A percentile compares a stretch with the other conserved stretches of the same genome.
These are phyloP conservation scores for Chitala chitala DNA, from an alignment of 2,113 vertebrate genomes.

Conservation along the genomic window DNA sequence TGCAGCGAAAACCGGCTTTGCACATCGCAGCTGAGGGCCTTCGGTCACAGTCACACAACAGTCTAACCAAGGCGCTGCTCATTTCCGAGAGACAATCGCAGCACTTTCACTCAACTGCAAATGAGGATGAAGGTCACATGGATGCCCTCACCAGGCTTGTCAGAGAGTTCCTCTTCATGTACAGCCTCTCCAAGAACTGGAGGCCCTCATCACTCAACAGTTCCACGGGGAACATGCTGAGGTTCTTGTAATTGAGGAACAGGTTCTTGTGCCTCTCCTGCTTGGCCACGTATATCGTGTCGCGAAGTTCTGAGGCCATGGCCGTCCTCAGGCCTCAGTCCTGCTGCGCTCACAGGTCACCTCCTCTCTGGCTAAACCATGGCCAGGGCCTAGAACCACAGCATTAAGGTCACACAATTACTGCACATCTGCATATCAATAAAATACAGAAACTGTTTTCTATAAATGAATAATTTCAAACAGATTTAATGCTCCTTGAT, in stretches of 20 bases:
- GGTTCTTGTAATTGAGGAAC: conserved; percentile 89
- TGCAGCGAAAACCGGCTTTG: no score
- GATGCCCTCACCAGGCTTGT: conserved; percentile 76
- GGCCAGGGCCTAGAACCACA: not conserved
- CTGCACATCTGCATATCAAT: not conserved
- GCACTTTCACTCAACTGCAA: no score
- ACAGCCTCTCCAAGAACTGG: conserved; percentile 88
- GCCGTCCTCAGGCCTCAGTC: conserved; percentile 16
- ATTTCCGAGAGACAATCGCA: no score
- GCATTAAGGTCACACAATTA: not conserved
- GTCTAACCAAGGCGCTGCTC: no score
- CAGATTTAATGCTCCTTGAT: no score
- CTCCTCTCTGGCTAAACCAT: conserved; percentile 1
- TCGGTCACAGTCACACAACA: no score
- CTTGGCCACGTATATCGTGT: conserved; percentile 86
- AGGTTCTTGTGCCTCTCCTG: conserved; percentile 93
- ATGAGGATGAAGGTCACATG: not conserved
- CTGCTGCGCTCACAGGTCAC: not conserved
- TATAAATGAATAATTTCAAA: no score
- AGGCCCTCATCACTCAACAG: conserved; percentile 87
- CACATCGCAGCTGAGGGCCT: no score
- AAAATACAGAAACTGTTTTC: no score
- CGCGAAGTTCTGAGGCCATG: conserved; percentile 89
- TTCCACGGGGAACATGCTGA: conserved; percentile 83
- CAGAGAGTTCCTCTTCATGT: conserved; percentile 95